Percentiles rank a stretch among this genome's conserved stretches.
Evolutionary conservation across 2,888 invertebrate species (phyloP).

Genomic region (Cremastobaeus sp.): DNA sequence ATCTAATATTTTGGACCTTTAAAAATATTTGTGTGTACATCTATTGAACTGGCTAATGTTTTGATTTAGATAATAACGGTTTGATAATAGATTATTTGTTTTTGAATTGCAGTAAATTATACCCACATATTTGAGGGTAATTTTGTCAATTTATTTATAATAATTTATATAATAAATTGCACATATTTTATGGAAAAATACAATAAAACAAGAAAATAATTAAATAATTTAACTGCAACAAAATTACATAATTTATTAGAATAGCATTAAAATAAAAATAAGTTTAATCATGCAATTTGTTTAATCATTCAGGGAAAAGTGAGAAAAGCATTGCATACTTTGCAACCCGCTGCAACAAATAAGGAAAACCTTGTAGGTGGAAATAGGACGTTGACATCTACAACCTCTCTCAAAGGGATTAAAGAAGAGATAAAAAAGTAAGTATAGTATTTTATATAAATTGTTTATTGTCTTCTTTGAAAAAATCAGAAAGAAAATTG

Average conservation of each 20-base stretch:
- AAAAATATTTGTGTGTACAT: too few relatives aligned
- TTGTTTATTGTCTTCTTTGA: background rate
- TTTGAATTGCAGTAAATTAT: background rate
- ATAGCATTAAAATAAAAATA: too few relatives aligned
- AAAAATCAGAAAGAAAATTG: too few relatives aligned
- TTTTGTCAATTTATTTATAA: slow-evolving; percentile 38
- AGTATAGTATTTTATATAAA: background rate
- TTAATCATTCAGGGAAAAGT: slow-evolving; percentile 59
- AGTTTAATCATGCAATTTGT: too few relatives aligned
- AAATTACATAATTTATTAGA: too few relatives aligned
- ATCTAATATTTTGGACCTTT: too few relatives aligned
- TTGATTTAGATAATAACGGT: too few relatives aligned
- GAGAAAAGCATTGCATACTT: slow-evolving; percentile 85
- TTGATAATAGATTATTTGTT: background rate
- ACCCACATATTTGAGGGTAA: slow-evolving; percentile 2
- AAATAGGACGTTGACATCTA: slow-evolving; percentile 79
- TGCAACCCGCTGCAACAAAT: slow-evolving; percentile 85
- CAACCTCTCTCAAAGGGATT: slow-evolving; percentile 44
- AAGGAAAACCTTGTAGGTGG: slow-evolving; percentile 86
- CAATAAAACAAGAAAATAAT: too few relatives aligned
- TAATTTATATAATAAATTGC: too few relatives aligned
- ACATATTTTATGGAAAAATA: too few relatives aligned
- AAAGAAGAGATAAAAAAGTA: slow-evolving; percentile 44
- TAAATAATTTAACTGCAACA: too few relatives aligned
- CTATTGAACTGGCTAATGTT: too few relatives aligned